A percentile compares a stretch with the other conserved stretches of the same genome.
phyloP scores from a whole-genome alignment of 1,140 invertebrate genomes.

The Bombus fervidus region DNA sequence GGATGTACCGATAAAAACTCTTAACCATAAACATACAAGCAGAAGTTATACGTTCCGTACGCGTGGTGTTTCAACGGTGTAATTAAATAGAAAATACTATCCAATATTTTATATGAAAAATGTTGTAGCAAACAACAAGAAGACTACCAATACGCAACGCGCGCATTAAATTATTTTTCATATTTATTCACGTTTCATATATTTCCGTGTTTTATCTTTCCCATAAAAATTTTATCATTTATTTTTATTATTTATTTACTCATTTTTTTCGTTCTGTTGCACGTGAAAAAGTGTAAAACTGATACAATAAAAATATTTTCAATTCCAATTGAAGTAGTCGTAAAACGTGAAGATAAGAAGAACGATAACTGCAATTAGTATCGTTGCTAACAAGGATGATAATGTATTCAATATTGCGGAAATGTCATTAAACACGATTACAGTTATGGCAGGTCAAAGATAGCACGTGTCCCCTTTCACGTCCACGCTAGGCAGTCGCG shows the following conservation, averaged over 20 bases:
- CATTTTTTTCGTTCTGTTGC: not conserved
- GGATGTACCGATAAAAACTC: not conserved
- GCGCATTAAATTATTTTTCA: not conserved
- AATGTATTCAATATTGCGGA: slow-evolving; percentile 38
- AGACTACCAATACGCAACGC: not conserved
- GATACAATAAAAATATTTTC: not conserved
- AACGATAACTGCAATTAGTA: slow-evolving; percentile 8
- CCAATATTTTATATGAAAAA: not conserved
- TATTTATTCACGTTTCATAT: not conserved
- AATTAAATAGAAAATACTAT: not conserved
- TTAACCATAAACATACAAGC: not conserved
- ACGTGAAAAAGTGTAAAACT: not conserved
- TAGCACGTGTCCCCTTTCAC: slow-evolving; percentile 45
- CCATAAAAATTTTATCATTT: not conserved
- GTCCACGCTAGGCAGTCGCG: slow-evolving; percentile 11
- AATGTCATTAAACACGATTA: slow-evolving; percentile 40
- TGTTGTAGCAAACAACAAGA: not conserved
- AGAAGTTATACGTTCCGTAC: not conserved
- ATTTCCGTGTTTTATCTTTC: not conserved
- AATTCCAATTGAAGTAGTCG: not conserved
- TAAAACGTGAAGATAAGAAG: not conserved
- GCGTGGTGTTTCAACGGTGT: not conserved
- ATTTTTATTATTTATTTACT: not conserved
- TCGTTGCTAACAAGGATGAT: slow-evolving; percentile 14
- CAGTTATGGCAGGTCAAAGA: slow-evolving; percentile 39